Evolutionary conservation across 2,113 vertebrate species (phyloP), one percentile per base, ranked within the genome.

Genomic region (Sigmodon hispidus): DNA sequence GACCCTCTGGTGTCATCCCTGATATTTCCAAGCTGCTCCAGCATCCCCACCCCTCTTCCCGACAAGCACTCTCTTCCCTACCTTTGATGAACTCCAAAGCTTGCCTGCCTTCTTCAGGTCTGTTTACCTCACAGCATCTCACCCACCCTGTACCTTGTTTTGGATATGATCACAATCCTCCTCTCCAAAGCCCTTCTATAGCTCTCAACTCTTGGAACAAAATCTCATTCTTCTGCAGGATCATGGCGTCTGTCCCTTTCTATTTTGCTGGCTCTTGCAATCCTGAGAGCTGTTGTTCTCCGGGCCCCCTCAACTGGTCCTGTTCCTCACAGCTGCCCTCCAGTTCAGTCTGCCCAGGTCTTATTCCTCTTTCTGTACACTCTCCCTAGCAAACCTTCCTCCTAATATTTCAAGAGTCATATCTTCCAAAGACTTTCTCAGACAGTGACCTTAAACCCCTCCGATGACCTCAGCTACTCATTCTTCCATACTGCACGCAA

Each of bases 251-350:
- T 19, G 48, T 34, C n/a, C 19, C 21, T 67, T 61, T 7, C 5
- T 29, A 13, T 36, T 34, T 22, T 5, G 0, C 43, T 81, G 72
- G 67, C 43, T 57, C 40, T 73, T 40, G n/a, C 29, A 15, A 11
- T 2, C 24, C 15, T 69, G 1, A 15, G 61, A 26, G 55, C 11
- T 3, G 29, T 19, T 3, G 0, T 2, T 7, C 5, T 77, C 45
- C 0, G 22, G 22, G 73, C 48, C 8, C 6, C 17, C n/a, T 9
- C 0, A 8, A 6, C 45, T n/a, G 36, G 13, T 12, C 34, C 50
- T 15, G 0, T 40, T 50, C 19, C 61, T 31, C n/a, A 84, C n/a
- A 43, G n/a, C 24, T 43, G n/a, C 61, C 31, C 1, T 8, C 80
- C 31, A 52, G 15, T 45, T 88, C 55, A 2, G 5, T 52, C 50